Evolutionary conservation across 2,797 vertebrate genomes (phyloP).

Genomic region (Heteromormyrus szaboi): DNA sequence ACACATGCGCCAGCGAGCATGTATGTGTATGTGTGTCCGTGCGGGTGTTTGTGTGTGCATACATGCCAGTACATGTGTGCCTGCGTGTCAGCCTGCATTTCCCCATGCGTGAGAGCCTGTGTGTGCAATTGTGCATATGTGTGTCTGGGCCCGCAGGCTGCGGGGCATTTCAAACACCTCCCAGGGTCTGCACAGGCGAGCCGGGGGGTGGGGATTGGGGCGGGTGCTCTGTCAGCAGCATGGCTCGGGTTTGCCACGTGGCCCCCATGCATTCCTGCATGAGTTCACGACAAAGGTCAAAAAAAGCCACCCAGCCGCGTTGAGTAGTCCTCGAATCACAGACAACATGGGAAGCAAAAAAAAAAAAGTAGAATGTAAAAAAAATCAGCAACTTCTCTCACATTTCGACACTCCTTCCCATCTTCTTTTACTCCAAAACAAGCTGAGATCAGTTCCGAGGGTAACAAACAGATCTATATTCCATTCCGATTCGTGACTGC

Average conservation of each 20-base stretch:
- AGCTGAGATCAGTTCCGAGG: neutral
- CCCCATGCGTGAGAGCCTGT: neutral
- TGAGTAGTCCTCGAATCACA: neutral
- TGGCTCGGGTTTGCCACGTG: neutral
- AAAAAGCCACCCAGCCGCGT: neutral
- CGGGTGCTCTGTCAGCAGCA: neutral
- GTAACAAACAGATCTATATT: neutral
- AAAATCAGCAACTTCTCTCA: neutral
- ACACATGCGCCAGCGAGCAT: neutral
- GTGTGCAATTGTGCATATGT: neutral
- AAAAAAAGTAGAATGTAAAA: neutral
- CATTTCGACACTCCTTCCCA: neutral
- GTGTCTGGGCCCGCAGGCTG: conserved; percentile 13
- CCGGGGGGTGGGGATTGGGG: neutral
- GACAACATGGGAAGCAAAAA: neutral
- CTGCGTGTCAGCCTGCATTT: neutral
- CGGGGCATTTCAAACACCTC: conserved; percentile 16
- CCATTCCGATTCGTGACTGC: neutral
- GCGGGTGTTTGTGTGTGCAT: neutral
- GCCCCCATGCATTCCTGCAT: neutral
- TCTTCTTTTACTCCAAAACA: neutral
- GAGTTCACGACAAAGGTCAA: conserved; percentile 11
- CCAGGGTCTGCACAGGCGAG: neutral
- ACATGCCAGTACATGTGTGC: neutral
- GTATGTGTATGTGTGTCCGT: neutral